Conservation (phyloP, 2,797 vertebrate genomes). For the Pipistrellus pygmaeus region DNA sequence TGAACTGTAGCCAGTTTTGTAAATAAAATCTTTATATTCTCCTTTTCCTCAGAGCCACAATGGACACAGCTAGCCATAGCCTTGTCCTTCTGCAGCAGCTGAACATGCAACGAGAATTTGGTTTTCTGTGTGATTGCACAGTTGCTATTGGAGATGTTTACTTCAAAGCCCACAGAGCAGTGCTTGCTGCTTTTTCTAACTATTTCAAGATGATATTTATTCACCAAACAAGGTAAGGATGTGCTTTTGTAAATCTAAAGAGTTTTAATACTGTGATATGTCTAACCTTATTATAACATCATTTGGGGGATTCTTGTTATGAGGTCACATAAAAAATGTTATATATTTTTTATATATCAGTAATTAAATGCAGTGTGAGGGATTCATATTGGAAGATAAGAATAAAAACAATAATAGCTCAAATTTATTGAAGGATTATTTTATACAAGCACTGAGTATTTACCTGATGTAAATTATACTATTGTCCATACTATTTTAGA, state of each 20-base stretch:
- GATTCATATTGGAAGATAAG: neutral
- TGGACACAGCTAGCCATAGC: conserved; percentile 95
- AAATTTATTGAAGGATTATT: conserved; percentile 52
- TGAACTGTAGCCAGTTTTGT: conserved; percentile 27
- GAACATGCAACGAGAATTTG: conserved; percentile 98
- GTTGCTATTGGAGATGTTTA: conserved; percentile 99
- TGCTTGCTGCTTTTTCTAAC: conserved; percentile 98
- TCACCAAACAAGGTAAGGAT: conserved; percentile 96
- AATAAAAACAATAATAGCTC: conserved; percentile 47
- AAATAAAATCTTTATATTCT: neutral
- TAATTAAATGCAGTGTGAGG: conserved; percentile 36
- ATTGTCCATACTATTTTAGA: neutral
- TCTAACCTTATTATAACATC: neutral
- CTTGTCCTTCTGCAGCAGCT: conserved; percentile 97
- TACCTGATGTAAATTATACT: conserved; percentile 39
- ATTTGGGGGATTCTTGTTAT: conserved; percentile 15
- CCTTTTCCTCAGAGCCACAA: conserved; percentile 85
- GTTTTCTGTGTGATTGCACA: conserved; percentile 98
- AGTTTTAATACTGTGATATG: conserved; percentile 46
- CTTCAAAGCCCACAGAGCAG: conserved; percentile 98
- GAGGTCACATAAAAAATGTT: neutral
- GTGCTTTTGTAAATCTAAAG: conserved; percentile 62
- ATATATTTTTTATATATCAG: neutral
- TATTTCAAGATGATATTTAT: conserved; percentile 99
- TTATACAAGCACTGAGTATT: conserved; percentile 26